Evolutionary conservation across 1,140 invertebrate species (phyloP).

Genomic region (Drosophila gunungcola): DNA sequence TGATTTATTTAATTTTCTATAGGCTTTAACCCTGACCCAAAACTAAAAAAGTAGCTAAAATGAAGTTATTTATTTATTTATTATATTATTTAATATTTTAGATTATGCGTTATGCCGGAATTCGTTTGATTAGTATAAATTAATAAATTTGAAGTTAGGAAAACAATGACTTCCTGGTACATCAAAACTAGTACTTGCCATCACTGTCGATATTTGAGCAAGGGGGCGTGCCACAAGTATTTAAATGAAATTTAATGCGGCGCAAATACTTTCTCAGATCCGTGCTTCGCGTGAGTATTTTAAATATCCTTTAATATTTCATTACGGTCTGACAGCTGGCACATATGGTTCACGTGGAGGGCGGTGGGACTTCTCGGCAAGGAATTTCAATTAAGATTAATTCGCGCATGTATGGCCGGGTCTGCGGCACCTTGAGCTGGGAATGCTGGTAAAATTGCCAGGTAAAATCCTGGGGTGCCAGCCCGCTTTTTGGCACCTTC

Average conservation of each 20-base stretch:
- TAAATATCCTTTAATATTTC: constrained; percentile 77
- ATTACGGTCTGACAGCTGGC: constrained; percentile 47
- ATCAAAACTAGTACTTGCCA: too few relatives aligned
- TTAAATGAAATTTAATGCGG: constrained; percentile 63
- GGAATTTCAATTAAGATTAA: constrained; percentile 83
- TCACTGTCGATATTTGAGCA: neutral
- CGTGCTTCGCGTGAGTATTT: constrained; percentile 50
- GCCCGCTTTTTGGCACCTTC: constrained; percentile 47
- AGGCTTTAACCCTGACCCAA: too few relatives aligned
- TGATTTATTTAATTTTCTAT: too few relatives aligned
- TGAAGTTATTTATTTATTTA: too few relatives aligned
- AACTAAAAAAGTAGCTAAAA: too few relatives aligned
- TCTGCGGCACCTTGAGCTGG: constrained; percentile 18
- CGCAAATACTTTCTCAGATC: constrained; percentile 60
- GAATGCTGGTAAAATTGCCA: constrained; percentile 16
- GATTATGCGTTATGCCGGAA: too few relatives aligned
- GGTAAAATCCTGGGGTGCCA: constrained; percentile 21
- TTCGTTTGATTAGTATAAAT: too few relatives aligned
- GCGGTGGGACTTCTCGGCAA: constrained; percentile 52
- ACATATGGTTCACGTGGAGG: constrained; percentile 48
- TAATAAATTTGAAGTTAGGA: too few relatives aligned
- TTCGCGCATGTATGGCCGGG: constrained; percentile 68
- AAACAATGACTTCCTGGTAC: too few relatives aligned
- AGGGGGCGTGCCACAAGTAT: constrained; percentile 12
- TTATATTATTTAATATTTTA: too few relatives aligned